Evolutionary conservation across 2,888 invertebrate species (phyloP), one percentile per base, ranked within the genome.

Genomic region (Iphiclides podalirius): DNA sequence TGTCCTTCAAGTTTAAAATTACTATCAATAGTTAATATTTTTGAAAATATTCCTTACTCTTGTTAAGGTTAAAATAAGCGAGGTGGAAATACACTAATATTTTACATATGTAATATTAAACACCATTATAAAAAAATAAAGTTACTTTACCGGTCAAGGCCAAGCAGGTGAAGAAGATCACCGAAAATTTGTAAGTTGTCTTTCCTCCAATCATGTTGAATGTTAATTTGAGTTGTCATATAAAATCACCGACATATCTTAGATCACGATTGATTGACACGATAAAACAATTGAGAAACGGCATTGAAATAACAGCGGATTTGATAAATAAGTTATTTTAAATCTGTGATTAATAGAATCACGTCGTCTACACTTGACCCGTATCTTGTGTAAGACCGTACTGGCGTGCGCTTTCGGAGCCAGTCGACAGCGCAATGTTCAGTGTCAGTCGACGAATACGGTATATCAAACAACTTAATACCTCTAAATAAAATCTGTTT

Each of bases 391-490:
- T 70, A 74, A 77, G 52, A 59, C 66, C 59, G 55, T 60, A 67
- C 70, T 64, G 56, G 70, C 84, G 84, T 82, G 83, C 80, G 78
- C 75, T 70, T 72, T 71, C 71, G 64, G 63, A 55, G 78, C 75
- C 77, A 73, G 74, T 62, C 73, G 65, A 69, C 63, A 76, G 79
- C 78, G 70, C 71, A 79, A 78, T 87, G 85, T 63, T 72, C 66
- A 61, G 60, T 31, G 28, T 31, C 31, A 11, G 11, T 59, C 61
- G 60, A 57, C 55, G 59, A n/a, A n/a, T n/a, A n/a, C n/a, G n/a
- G n/a, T 57, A 57, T 58, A 3, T 20, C 20, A 59, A 60, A 58
- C 53, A 54, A 52, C 53, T 53, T 50, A 43, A 53, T 51, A 37
- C 33, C 20, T 61, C 49, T 52, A 56, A 60, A 58, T 59, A 52